Conservation (phyloP, 2,797 vertebrate species). For the Lutjanus argentimaculatus region DNA sequence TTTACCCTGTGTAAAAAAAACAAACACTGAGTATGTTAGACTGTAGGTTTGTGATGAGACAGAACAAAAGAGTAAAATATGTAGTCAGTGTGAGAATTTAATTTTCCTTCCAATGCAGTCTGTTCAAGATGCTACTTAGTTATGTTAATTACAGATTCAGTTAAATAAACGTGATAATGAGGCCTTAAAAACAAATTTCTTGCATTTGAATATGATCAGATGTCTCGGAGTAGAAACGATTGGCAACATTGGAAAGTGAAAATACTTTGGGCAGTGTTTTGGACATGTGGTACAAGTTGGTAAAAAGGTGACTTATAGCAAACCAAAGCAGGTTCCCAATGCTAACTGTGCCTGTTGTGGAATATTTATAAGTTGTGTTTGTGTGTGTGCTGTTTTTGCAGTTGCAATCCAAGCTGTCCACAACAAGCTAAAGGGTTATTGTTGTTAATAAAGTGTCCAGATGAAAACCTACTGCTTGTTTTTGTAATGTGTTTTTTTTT, state of each 20-base stretch:
- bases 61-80: slow-evolving; percentile 14
- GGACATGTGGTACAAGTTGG: neutral
- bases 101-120: slow-evolving; percentile 14
- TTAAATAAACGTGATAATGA: slow-evolving; percentile 33
- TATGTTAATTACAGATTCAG: slow-evolving; percentile 26
- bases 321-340: slow-evolving; percentile 61
- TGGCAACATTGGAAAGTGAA: slow-evolving; percentile 17
- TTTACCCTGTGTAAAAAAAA: slow-evolving; percentile 5
- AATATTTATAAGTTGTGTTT: slow-evolving; percentile 40
- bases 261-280: slow-evolving; percentile 30
- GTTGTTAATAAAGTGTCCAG: slow-evolving; percentile 58
- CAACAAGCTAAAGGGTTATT: slow-evolving; percentile 26
- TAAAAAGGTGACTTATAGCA: slow-evolving; percentile 36
- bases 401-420: slow-evolving; percentile 32
- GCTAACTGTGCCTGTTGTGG: slow-evolving; percentile 52
- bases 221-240: slow-evolving; percentile 12
- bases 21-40: neutral
- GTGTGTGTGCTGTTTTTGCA: slow-evolving; percentile 40
- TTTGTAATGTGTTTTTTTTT: too few relatives aligned
- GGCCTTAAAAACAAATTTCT: slow-evolving; percentile 52
- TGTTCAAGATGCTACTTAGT: slow-evolving; percentile 20
- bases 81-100: neutral
- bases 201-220: slow-evolving; percentile 28
- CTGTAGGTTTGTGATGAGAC: slow-evolving; percentile 36
- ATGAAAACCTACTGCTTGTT: slow-evolving; percentile 1